Evolutionary conservation across 2,888 invertebrate genomes (phyloP).

Genomic region (Taphrorychus bicolor): DNA sequence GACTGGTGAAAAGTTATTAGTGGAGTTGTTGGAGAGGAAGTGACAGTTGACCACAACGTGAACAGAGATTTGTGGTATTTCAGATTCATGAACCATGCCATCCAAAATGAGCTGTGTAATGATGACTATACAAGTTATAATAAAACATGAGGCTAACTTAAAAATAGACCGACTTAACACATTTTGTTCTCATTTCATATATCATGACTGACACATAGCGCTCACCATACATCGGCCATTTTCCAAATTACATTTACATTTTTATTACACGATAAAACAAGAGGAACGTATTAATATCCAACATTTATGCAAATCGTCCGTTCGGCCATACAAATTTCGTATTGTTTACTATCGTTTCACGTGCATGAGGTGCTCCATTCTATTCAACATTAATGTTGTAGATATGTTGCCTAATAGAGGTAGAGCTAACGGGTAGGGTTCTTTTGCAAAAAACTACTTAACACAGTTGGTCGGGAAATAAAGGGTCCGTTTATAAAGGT

Average conservation of each 20-base stretch:
- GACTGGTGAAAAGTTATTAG: no score
- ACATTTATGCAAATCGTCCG: constrained; percentile 20
- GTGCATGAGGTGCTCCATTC: constrained; percentile 3
- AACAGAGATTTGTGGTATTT: no score
- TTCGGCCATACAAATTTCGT: constrained; percentile 6
- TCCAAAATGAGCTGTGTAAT: no score
- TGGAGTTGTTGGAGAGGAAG: no score
- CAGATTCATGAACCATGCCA: no score
- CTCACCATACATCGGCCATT: constrained; percentile 24
- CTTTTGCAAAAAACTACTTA: background rate
- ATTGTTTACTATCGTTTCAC: constrained; percentile 17
- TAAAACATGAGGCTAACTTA: no score
- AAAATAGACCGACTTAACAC: background rate
- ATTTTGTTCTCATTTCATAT: background rate
- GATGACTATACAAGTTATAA: no score
- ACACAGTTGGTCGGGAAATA: background rate
- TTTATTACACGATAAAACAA: constrained; percentile 32
- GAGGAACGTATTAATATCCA: constrained; percentile 14
- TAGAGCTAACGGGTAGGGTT: background rate
- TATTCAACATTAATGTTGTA: background rate
- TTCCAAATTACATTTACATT: constrained; percentile 40
- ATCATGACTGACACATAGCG: background rate
- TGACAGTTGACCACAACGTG: no score
- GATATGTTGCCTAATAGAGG: background rate
- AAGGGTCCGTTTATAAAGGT: background rate